Percentiles rank a stretch among this genome's conserved stretches.
These are phyloP conservation scores for Calephelis nemesis DNA, from an alignment of 1,140 invertebrate genomes.

Conservation along the genomic window DNA sequence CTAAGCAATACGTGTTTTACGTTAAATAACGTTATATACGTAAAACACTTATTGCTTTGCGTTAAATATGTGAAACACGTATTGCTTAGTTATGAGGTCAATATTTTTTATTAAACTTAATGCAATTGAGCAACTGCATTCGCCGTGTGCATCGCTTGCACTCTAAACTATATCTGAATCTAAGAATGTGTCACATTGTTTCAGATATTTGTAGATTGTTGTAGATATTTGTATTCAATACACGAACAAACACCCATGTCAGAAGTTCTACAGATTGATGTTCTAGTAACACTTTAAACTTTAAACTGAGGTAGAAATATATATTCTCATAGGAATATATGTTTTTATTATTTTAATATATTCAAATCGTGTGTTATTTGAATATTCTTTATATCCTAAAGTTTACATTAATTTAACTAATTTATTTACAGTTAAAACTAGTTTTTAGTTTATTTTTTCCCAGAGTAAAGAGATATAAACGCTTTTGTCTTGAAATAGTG, in stretches of 20 bases:
- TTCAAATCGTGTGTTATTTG: neutral
- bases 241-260: conserved; percentile 24
- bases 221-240: conserved; percentile 27
- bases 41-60: too few relatives aligned
- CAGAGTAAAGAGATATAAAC: too few relatives aligned
- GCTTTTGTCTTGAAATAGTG: too few relatives aligned
- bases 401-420: too few relatives aligned
- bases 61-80: too few relatives aligned
- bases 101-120: neutral
- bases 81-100: too few relatives aligned
- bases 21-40: too few relatives aligned
- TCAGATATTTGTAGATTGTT: too few relatives aligned
- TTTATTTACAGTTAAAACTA: too few relatives aligned
- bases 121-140: neutral
- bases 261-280: conserved; percentile 22
- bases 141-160: neutral
- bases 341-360: neutral
- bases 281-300: conserved; percentile 17
- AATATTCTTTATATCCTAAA: too few relatives aligned
- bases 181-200: neutral
- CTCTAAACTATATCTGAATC: neutral
- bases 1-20: too few relatives aligned
- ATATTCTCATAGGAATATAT: neutral
- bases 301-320: conserved; percentile 13
- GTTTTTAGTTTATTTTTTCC: too few relatives aligned